Percentiles rank a stretch among this genome's conserved stretches.
Conservation (phyloP, 2,888 invertebrate species). For the Ichneumon xanthorius region DNA sequence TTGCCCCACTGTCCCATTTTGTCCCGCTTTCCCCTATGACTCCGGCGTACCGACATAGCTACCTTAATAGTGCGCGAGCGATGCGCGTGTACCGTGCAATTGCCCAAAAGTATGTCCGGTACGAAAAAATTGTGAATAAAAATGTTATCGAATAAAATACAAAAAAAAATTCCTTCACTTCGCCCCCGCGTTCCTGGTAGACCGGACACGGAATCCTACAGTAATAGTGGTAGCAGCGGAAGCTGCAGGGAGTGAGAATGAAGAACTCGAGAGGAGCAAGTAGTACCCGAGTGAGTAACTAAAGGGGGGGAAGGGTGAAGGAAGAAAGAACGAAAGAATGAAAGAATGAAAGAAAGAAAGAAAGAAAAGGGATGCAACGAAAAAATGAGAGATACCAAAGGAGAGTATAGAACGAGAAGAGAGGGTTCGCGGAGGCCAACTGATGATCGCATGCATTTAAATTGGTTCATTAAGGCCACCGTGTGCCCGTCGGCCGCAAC, state of each 20-base stretch:
- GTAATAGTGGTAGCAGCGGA: constrained; percentile 20
- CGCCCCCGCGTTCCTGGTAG: not conserved
- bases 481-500: constrained; percentile 57
- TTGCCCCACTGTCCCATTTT: too few relatives aligned
- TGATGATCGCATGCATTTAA: constrained; percentile 85
- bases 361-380: constrained; percentile 38
- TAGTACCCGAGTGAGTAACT: constrained; percentile 39
- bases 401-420: constrained; percentile 72
- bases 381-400: constrained; percentile 50
- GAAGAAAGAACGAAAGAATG: constrained; percentile 36
- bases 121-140: too few relatives aligned
- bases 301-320: constrained; percentile 31
- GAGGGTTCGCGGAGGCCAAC: constrained; percentile 84
- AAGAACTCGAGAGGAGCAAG: constrained; percentile 29
- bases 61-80: too few relatives aligned
- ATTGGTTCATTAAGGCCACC: constrained; percentile 85
- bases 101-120: too few relatives aligned
- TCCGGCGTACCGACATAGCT: too few relatives aligned
- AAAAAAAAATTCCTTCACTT: too few relatives aligned
- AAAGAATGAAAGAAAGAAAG: constrained; percentile 44
- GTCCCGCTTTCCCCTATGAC: too few relatives aligned
- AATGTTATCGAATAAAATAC: too few relatives aligned
- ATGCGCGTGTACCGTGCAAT: too few relatives aligned
- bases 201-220: not conserved
- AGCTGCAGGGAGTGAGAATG: constrained; percentile 25